Evolutionary conservation across 2,113 vertebrate genomes (phyloP).

Genomic region (Osmerus eperlanus): DNA sequence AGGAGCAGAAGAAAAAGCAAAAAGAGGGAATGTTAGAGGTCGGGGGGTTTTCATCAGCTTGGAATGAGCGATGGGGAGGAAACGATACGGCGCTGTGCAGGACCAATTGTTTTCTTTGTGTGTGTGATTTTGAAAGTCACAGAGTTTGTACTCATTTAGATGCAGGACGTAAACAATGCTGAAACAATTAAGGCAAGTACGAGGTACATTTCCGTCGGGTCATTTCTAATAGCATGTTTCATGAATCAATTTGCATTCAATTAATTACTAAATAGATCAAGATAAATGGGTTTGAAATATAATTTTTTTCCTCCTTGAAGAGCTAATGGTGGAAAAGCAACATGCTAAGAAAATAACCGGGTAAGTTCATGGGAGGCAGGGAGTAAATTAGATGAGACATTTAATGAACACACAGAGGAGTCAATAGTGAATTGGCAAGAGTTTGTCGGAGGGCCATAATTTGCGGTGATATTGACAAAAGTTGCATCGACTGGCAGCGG

Average conservation of each 20-base stretch:
- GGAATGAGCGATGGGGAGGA: not conserved
- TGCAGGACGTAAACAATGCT: too few species aligned
- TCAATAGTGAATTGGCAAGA: constrained; percentile 12
- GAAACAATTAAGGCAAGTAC: too few species aligned
- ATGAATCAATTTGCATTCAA: not conserved
- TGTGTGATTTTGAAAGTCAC: too few species aligned
- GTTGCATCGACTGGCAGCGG: constrained; percentile 1
- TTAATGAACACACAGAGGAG: constrained; percentile 12
- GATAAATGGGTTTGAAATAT: not conserved
- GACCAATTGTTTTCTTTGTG: not conserved
- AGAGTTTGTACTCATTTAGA: too few species aligned
- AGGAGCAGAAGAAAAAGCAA: constrained; percentile 21
- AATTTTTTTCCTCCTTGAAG: not conserved
- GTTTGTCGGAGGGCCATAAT: constrained; percentile 13
- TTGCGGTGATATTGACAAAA: constrained; percentile 14
- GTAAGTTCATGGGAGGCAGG: not conserved
- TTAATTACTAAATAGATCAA: not conserved
- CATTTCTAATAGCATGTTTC: constrained; percentile 7
- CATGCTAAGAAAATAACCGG: not conserved
- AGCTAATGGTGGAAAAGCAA: not conserved
- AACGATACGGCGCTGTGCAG: not conserved
- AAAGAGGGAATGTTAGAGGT: not conserved
- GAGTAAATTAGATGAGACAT: constrained; percentile 19
- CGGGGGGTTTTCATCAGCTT: too few species aligned
- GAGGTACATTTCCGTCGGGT: too few species aligned